Evolutionary conservation across 2,797 vertebrate genomes (phyloP), one percentile per base, ranked within the genome.

Genomic region (Sebastes flavidus): DNA sequence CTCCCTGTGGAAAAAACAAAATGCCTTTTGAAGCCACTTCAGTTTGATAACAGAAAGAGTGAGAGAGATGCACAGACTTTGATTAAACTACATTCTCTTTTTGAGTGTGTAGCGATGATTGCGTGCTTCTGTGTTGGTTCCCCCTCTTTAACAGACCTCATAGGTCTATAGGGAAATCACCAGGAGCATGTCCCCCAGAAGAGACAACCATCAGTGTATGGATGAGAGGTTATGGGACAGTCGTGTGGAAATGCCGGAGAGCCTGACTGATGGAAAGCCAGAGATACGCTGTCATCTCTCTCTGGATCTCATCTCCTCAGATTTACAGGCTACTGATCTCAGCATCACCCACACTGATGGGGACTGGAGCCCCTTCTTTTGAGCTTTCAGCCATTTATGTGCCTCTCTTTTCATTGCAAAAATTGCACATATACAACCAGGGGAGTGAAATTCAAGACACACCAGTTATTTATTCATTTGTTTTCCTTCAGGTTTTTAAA

Each of bases 241-340:
- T 77, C 52, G 6, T 65, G 79, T 75, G 65, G 66, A 79, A 76
- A 75, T 49, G 74, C 55, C n/a, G 2, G 60, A 22, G n/a, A 72
- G 54, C 13, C 55, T 81, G 62, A 87, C 49, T 76, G 84, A 84
- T 75, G 38, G 80, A 72, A 73, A 84, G 72, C 65, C 52, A n/a
- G 5, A 71, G 42, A 63, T 71, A 38, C 0, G 10, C 34, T 56
- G 82, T 89, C 80, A 82, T 82, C 75, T 72, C 83, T 75, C 72
- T 71, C 77, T 61, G 61, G 68, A 69, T 79, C 71, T 80, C 80
- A 79, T 87, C 78, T 88, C 78, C 46, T 87, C 65, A 71, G 75
- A 91, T 89, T 90, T 84, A 88, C 74, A 82, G 69, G n/a, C 75
- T 73, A 86, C 82, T 90, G 84, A 88, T 89, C 80, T 69, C 29